phyloP scores from a whole-genome alignment of 2,113 vertebrate species.

The Stictonetta naevosa region DNA sequence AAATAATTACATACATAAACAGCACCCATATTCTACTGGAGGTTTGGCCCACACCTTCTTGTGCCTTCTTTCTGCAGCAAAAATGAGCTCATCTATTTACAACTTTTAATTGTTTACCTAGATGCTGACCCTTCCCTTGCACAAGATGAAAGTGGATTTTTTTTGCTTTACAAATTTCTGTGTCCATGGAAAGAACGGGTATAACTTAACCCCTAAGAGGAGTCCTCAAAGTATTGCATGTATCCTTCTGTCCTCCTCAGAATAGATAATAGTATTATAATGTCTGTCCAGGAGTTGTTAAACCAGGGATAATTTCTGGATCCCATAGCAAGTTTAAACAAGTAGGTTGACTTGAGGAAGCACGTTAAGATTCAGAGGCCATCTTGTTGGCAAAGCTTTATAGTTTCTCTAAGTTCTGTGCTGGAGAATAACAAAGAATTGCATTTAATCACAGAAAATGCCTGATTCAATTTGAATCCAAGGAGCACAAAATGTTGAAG shows the following conservation, averaged over 20 bases:
- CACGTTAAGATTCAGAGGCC: not conserved
- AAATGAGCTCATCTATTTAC: not conserved
- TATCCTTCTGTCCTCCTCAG: not conserved
- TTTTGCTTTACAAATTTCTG: not conserved
- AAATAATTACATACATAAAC: not conserved
- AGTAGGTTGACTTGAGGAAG: not conserved
- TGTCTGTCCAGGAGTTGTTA: not conserved
- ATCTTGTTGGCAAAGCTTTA: not conserved
- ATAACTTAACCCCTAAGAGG: not conserved
- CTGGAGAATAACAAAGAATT: not conserved
- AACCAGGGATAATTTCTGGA: not conserved
- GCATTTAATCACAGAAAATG: not conserved
- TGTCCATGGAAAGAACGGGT: not conserved
- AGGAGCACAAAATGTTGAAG: not conserved
- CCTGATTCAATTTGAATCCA: not conserved
- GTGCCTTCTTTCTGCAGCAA: not conserved
- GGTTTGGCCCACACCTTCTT: not conserved
- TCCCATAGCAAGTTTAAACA: not conserved
- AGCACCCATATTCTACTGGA: not conserved
- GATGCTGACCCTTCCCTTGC: fast-evolving
- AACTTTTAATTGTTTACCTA: not conserved
- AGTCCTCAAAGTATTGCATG: not conserved
- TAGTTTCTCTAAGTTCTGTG: not conserved
- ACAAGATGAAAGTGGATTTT: not conserved
- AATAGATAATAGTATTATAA: not conserved